Conservation (phyloP, 2,888 invertebrate species). For the Brachylomia viminalis region DNA sequence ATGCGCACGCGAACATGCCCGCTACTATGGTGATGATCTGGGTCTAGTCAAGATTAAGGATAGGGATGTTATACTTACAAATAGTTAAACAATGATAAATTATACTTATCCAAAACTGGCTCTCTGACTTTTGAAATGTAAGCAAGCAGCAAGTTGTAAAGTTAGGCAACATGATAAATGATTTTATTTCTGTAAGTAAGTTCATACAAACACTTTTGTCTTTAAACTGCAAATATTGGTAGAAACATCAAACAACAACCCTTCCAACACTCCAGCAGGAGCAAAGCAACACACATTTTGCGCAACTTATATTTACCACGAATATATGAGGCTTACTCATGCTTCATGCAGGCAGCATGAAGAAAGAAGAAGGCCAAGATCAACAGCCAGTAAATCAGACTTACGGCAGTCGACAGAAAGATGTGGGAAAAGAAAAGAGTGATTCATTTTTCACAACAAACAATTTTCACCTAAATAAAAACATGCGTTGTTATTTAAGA, state of each 20-base stretch:
- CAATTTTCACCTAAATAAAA: slow-evolving; percentile 31
- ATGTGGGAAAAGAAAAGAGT: background rate
- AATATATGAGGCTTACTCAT: background rate
- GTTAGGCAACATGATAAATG: too few species aligned
- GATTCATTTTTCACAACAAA: slow-evolving; percentile 21
- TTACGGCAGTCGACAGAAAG: background rate
- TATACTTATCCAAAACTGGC: too few species aligned
- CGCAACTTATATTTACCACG: slow-evolving; percentile 1
- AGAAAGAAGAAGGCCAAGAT: background rate
- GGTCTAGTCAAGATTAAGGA: too few species aligned
- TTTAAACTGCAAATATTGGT: background rate
- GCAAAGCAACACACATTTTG: background rate
- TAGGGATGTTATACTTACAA: too few species aligned
- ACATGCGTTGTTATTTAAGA: background rate
- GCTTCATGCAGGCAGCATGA: too few species aligned
- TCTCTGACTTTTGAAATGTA: too few species aligned
- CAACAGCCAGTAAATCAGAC: background rate
- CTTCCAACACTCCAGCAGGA: background rate
- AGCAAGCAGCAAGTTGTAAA: background rate
- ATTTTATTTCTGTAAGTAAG: too few species aligned
- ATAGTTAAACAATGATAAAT: too few species aligned
- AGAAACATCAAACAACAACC: background rate
- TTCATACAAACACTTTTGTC: too few species aligned
- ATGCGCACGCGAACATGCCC: too few species aligned
- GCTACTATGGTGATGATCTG: too few species aligned